Evolutionary conservation across 2,113 vertebrate species (phyloP).

Genomic region (Hirundichthys speculiger): DNA sequence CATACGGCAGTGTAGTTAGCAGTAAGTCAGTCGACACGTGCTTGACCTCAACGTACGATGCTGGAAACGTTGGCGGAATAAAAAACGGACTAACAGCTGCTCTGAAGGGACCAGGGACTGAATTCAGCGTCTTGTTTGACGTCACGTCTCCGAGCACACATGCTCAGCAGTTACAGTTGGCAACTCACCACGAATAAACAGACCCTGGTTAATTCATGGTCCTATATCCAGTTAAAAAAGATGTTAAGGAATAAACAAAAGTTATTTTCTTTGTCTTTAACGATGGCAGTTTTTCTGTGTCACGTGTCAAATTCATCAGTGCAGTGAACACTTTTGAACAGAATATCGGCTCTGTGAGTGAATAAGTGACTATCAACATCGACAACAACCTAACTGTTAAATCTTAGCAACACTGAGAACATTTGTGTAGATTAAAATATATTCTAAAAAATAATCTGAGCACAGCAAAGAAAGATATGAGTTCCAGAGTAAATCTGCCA

Average conservation of each 20-base stretch:
- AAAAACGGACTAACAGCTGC: background rate
- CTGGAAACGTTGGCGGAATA: constrained; percentile 35
- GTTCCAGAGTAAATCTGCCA: constrained; percentile 22
- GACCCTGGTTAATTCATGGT: background rate
- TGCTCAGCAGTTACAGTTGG: background rate
- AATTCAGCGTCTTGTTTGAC: constrained; percentile 6
- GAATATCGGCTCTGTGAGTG: background rate
- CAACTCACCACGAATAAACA: background rate
- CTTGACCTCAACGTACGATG: constrained; percentile 24
- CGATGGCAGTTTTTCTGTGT: too few species aligned
- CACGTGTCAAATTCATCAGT: constrained; percentile 7
- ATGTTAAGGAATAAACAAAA: too few species aligned
- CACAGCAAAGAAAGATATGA: constrained; percentile 19
- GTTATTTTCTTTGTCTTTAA: too few species aligned
- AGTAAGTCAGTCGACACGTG: constrained; percentile 30
- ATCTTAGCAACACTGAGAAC: background rate
- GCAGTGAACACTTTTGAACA: background rate
- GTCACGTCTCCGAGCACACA: background rate
- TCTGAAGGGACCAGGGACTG: constrained; percentile 39
- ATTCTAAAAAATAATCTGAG: constrained; percentile 19
- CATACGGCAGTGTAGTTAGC: background rate
- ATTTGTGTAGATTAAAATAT: constrained; percentile 35
- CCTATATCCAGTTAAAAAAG: background rate
- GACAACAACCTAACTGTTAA: background rate
- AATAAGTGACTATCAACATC: background rate